Conservation (phyloP, 2,888 invertebrate genomes). For the Eumerus sabulonum region DNA sequence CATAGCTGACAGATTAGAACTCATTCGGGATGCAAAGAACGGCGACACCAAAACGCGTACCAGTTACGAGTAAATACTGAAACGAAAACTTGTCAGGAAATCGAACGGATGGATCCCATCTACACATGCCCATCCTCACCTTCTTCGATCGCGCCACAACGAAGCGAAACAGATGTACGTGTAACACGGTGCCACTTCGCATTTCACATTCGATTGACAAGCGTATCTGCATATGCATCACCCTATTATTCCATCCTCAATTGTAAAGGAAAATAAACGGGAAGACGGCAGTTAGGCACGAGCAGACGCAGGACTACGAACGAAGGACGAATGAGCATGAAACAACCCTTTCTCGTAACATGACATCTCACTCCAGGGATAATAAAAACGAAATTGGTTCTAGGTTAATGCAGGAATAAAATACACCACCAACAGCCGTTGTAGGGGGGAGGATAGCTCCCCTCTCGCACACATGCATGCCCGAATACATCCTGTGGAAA, state of each 20-base stretch:
- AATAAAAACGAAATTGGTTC: conserved; percentile 66
- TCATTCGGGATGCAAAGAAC: conserved; percentile 34
- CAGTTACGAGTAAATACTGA: no score
- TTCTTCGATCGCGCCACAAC: no score
- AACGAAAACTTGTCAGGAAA: conserved; percentile 7
- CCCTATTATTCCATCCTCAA: conserved; percentile 60
- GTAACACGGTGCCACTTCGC: conserved; percentile 52
- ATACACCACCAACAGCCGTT: conserved; percentile 52
- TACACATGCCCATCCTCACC: conserved; percentile 1
- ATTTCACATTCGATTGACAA: conserved; percentile 47
- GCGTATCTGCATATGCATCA: conserved; percentile 58
- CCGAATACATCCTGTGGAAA: no score
- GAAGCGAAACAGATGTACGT: conserved; percentile 2
- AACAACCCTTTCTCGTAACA: conserved; percentile 43
- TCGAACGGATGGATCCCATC: conserved; percentile 15
- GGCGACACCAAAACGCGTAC: conserved; percentile 17
- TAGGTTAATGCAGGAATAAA: conserved; percentile 64
- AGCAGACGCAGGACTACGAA: neutral
- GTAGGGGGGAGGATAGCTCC: conserved; percentile 47
- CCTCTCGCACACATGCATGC: neutral
- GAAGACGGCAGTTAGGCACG: conserved; percentile 13
- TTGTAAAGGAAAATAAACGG: conserved; percentile 63
- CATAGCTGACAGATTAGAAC: conserved; percentile 5
- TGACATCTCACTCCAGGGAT: conserved; percentile 27
- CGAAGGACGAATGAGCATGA: neutral